These are phyloP conservation scores for Pica pica DNA, from an alignment of 2,113 vertebrate species.

Conservation along the genomic window DNA sequence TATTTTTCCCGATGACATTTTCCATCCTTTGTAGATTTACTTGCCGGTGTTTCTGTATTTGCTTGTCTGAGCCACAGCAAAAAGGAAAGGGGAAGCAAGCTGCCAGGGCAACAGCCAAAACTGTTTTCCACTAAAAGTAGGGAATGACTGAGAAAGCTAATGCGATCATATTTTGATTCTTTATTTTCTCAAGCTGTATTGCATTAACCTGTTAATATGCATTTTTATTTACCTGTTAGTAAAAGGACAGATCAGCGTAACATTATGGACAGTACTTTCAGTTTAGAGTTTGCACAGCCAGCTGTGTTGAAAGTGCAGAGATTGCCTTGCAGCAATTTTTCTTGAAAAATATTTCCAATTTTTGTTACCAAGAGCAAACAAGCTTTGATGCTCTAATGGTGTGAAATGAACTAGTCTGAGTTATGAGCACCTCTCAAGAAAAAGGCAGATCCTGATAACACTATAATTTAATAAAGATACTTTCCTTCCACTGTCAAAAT, in stretches of 20 bases:
- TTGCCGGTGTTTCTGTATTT: neutral
- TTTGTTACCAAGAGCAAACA: neutral
- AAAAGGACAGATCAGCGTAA: neutral
- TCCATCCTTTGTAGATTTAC: neutral
- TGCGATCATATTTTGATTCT: neutral
- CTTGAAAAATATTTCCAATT: slow-evolving; percentile 9
- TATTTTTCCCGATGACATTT: neutral
- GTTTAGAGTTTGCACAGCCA: neutral
- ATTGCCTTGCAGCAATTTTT: neutral
- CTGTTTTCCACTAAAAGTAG: neutral
- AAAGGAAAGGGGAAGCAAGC: neutral
- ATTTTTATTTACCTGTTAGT: neutral
- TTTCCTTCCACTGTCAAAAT: slow-evolving; percentile 1
- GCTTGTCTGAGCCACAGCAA: neutral
- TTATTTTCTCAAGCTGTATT: neutral
- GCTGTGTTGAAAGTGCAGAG: neutral
- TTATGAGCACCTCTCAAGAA: slow-evolving; percentile 1
- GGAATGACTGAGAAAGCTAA: neutral
- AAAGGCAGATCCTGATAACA: slow-evolving; percentile 1
- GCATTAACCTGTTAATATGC: neutral
- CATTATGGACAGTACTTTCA: neutral
- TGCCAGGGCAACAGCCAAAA: neutral
- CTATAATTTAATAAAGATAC: slow-evolving; percentile 9
- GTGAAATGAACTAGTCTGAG: slow-evolving; percentile 4
- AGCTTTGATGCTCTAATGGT: slow-evolving; percentile 1